These are phyloP conservation scores for Ostrea edulis DNA, from an alignment of 1,140 invertebrate species.

Conservation along the genomic window DNA sequence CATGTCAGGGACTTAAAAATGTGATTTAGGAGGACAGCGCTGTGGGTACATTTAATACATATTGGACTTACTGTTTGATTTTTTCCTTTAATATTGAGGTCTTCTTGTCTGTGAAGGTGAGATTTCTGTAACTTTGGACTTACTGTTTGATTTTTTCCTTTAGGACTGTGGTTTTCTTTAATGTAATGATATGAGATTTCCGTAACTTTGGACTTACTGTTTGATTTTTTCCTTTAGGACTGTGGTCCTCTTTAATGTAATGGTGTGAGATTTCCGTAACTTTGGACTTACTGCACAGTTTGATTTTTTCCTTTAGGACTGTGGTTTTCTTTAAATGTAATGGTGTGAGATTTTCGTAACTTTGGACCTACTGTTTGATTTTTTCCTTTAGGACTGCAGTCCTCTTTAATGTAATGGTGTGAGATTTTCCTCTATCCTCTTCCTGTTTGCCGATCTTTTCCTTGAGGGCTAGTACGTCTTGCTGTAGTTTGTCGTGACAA, in stretches of 20 bases:
- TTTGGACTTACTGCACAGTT: not conserved
- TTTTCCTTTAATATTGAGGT: not conserved
- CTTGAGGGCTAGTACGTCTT: not conserved
- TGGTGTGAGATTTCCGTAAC: not conserved
- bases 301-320: not conserved
- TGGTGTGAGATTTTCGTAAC: not conserved
- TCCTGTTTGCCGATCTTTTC: not conserved
- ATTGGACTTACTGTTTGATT: constrained; percentile 4
- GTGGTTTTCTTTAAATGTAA: not conserved
- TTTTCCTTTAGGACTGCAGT: not conserved
- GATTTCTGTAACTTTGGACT: no score
- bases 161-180: not conserved
- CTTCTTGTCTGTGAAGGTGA: not conserved
- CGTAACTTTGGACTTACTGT: not conserved
- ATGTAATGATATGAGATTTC: no score
- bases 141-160: constrained; percentile 13
- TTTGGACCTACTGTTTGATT: not conserved
- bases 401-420: not conserved
- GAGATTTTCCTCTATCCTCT: not conserved
- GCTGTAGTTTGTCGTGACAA: not conserved
- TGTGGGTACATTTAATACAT: no score
- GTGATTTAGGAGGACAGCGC: no score
- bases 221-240: not conserved
- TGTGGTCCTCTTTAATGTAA: not conserved
- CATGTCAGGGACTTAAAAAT: no score